A percentile compares a stretch with the other conserved stretches of the same genome.
These are phyloP conservation scores for Chiridota heheva DNA, from an alignment of 35 echinoderm and acorn worm genomes.

Conservation along the genomic window DNA sequence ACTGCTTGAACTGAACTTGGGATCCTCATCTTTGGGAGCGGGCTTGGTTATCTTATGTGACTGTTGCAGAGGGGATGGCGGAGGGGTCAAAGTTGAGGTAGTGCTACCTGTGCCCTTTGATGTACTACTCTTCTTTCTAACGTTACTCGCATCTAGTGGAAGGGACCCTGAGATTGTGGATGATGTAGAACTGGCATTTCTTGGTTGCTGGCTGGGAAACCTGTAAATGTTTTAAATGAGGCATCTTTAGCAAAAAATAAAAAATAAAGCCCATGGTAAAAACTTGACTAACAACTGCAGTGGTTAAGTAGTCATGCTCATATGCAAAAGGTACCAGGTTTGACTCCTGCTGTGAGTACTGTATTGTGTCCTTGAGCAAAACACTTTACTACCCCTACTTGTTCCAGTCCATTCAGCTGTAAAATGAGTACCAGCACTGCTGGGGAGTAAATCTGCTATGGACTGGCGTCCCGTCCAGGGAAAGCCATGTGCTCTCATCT, in stretches of 20 bases:
- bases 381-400: background rate
- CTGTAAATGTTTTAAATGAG: conserved; percentile 6
- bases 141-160: conserved; percentile 32
- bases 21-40: background rate
- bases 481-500: too few relatives aligned
- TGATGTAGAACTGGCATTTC: conserved; percentile 43
- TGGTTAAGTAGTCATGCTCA: too few relatives aligned
- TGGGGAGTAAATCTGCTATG: too few relatives aligned
- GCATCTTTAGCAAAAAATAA: background rate
- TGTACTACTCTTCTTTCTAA: conserved; percentile 35
- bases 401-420: too few relatives aligned
- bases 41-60: background rate
- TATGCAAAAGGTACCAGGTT: too few relatives aligned
- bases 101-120: conserved; percentile 67
- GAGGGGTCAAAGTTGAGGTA: conserved; percentile 73
- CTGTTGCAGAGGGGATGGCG: conserved; percentile 67
- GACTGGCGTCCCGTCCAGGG: too few relatives aligned
- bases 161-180: conserved; percentile 73
- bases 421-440: too few relatives aligned
- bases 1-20: conserved; percentile 70
- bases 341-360: too few relatives aligned
- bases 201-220: background rate
- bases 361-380: too few relatives aligned
- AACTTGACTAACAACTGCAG: background rate
- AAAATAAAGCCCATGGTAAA: background rate